phyloP scores from a whole-genome alignment of 2,113 vertebrate species.

The Sturnus vulgaris region DNA sequence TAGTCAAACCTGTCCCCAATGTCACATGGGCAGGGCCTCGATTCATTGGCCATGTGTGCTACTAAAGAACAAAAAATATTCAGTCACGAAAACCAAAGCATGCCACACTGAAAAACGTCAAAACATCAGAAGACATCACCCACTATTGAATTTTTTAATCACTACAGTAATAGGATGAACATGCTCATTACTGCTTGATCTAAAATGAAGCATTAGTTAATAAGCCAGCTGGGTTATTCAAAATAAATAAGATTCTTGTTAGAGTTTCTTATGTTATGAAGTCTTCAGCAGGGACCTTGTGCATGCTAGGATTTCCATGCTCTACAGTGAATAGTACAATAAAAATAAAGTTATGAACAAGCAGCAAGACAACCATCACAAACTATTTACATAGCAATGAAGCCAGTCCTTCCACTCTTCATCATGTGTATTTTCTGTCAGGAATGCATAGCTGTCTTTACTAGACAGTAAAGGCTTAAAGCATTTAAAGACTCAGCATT shows the following conservation, averaged over 20 bases:
- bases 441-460: background rate
- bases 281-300: background rate
- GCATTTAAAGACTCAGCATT: background rate
- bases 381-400: background rate
- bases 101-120: background rate
- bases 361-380: background rate
- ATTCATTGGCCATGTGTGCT: conserved; percentile 87
- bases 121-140: background rate
- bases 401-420: background rate
- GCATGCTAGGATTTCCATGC: background rate
- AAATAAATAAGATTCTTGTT: background rate
- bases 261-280: background rate
- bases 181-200: background rate
- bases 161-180: background rate
- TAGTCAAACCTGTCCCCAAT: conserved; percentile 86
- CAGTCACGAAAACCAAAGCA: background rate
- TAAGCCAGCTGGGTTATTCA: background rate
- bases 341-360: background rate
- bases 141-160: background rate
- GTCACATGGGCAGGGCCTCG: conserved; percentile 83
- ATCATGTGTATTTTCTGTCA: background rate
- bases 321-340: background rate
- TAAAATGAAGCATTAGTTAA: background rate
- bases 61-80: background rate
- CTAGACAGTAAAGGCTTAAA: background rate